Percentiles rank a stretch among this genome's conserved stretches.
phyloP scores from a whole-genome alignment of 1,140 invertebrate species.

The Acyrthosiphon pisum region DNA sequence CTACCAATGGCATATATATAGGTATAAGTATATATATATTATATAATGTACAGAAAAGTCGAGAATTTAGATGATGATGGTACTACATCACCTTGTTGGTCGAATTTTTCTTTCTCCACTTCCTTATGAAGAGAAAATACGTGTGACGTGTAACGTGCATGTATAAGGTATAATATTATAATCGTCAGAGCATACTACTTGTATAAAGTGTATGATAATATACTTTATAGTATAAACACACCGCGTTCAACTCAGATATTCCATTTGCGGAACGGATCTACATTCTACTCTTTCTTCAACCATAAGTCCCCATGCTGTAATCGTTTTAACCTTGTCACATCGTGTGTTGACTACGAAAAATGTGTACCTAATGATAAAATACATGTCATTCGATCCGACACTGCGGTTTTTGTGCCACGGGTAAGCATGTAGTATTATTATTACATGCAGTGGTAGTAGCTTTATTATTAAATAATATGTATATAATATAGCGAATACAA shows the following conservation, averaged over 20 bases:
- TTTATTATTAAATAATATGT: background rate
- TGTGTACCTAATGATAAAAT: constrained; percentile 19
- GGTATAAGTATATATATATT: no score
- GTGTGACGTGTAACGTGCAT: background rate
- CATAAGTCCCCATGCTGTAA: background rate
- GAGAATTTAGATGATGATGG: background rate
- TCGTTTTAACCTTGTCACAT: background rate
- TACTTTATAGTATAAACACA: background rate
- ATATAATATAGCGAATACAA: background rate
- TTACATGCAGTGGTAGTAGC: background rate
- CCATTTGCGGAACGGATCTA: background rate
- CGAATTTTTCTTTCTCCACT: background rate
- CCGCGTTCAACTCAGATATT: constrained; percentile 8
- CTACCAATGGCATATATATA: background rate
- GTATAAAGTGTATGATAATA: background rate
- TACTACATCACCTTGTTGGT: background rate
- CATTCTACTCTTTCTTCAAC: background rate
- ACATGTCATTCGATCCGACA: background rate
- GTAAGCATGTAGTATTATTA: background rate
- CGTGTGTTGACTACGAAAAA: constrained; percentile 22
- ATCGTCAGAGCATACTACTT: background rate
- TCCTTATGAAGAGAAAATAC: background rate
- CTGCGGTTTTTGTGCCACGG: background rate
- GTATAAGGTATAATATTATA: constrained; percentile 5
- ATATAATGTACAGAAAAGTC: no score